Evolutionary conservation across 2,797 vertebrate genomes (phyloP), one percentile per base, ranked within the genome.

Genomic region (Oceanodroma leucorhoa): DNA sequence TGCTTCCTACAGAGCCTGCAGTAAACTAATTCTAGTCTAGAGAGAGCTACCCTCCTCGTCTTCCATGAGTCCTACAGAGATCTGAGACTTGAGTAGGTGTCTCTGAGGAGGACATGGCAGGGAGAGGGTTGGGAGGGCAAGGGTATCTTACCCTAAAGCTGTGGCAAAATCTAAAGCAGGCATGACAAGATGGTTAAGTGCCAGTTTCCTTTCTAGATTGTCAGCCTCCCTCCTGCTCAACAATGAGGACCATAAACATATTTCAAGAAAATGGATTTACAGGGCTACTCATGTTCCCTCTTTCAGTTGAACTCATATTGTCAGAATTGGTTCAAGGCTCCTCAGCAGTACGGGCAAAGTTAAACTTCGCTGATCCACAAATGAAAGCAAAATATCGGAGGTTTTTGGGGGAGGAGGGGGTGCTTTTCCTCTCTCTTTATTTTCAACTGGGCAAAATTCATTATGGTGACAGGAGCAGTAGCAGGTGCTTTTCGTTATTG

Each of bases 341-440:
- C 38, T 36, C 21, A 83, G 29, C 15, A 70, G 20, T 30, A 43
- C 9, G 8, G 13, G 18, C 27, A 83, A 82, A 93, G 58, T 34
- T 45, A 69, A 57, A 51, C 5, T 80, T 61, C 45, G 11, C 38
- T 79, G 8, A 61, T 50, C 67, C 32, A 72, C 86, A 34, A 60
- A 9, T 21, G 36, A 69, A 22, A 72, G 19, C 2, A 69, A 87
- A 83, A 58, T 65, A 61, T 2, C 32, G 10, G 21, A 60, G 27
- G 46, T n/a, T 80, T 66, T 5, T 0, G 17, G 6, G 4, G 4
- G 6, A 26, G 11, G 7, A 10, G 1, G 5, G 6, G 0, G 3
- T 45, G 17, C 2, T 76, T 88, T 90, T 55, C 10, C 8, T 67
- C 22, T 60, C 8, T 43, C 14, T 79, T 24, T 36, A 4, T 62